Evolutionary conservation across 2,113 vertebrate species (phyloP), one percentile per base, ranked within the genome.

Genomic region (Nycticebus coucang): DNA sequence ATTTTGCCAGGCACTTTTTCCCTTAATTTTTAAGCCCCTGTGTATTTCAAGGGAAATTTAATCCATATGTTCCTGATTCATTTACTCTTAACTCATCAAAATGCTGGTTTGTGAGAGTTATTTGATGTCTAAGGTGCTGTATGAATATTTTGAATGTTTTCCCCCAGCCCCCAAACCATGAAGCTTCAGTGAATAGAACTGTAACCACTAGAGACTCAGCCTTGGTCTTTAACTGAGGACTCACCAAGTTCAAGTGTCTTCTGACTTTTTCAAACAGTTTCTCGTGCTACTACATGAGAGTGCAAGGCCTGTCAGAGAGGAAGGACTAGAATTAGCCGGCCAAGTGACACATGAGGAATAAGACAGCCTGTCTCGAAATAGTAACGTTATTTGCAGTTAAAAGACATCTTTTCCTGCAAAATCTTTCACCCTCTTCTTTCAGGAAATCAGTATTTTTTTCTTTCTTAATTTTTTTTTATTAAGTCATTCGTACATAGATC

Each of bases 31-130:
- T 97, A 96, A 95, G 57, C 94, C 95, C 80, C 93, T 96, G 94
- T 95, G 94, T 88, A 97, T 98, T 97, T 97, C 92, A 97, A 96
- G 97, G 93, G 89, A 96, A 97, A 97, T 97, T 94, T 96, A 97
- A 97, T 96, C 91, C 80, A 3, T 94, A 97, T 98, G 97, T 97
- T 96, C 96, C 95, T 96, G 92, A 97, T 97, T 97, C 97, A 97
- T 98, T 98, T 97, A 97, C 94, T 97, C 96, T 97, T 96, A 96
- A 97, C 89, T 97, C 96, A 96, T 94, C 96, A 98, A 96, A 97
- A 96, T 94, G 55, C 94, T 96, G 71, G 95, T 97, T 97, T 96
- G 62, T 94, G 94, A 94, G 91, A 97, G 77, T 96, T 87, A 93
- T 96, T 97, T 97, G 97, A 97, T 96, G 97, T 97, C 84, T 95